phyloP scores from a whole-genome alignment of 64 coral and sea anemone species.

The Actinia tenebrosa region DNA sequence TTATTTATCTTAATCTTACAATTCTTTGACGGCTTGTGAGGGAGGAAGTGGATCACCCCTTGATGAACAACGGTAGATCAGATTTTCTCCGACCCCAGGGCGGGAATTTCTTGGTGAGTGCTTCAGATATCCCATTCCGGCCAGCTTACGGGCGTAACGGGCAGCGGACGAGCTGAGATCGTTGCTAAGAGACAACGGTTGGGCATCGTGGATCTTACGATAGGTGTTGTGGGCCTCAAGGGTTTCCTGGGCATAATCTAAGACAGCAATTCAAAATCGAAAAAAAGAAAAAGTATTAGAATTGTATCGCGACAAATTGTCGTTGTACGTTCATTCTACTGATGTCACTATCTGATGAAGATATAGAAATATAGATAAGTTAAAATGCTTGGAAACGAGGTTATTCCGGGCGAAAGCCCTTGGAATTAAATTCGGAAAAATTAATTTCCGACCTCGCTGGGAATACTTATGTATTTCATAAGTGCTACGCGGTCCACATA shows the following conservation, averaged over 20 bases:
- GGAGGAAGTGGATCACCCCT: not conserved
- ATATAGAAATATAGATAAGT: too few relatives aligned
- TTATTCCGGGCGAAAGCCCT: too few relatives aligned
- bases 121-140: not conserved
- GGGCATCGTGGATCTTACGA: conserved; percentile 9
- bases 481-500: too few relatives aligned
- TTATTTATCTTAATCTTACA: conserved; percentile 2
- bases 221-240: conserved; percentile 8
- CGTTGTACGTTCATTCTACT: too few relatives aligned
- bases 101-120: conserved; percentile 41
- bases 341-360: too few relatives aligned
- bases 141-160: not conserved
- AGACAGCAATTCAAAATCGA: not conserved
- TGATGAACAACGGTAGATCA: not conserved
- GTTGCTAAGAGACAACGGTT: not conserved
- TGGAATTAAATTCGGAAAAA: too few relatives aligned
- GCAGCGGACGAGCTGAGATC: not conserved
- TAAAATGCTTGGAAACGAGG: too few relatives aligned
- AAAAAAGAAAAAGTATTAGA: not conserved
- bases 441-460: too few relatives aligned
- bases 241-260: not conserved
- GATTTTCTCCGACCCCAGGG: conserved; percentile 28
- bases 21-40: conserved; percentile 10
- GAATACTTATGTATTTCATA: too few relatives aligned
- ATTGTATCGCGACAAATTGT: not conserved